Base-by-base conservation (phyloP, 2,113 vertebrate species). In the Erythrolamprus reginae region DNA sequence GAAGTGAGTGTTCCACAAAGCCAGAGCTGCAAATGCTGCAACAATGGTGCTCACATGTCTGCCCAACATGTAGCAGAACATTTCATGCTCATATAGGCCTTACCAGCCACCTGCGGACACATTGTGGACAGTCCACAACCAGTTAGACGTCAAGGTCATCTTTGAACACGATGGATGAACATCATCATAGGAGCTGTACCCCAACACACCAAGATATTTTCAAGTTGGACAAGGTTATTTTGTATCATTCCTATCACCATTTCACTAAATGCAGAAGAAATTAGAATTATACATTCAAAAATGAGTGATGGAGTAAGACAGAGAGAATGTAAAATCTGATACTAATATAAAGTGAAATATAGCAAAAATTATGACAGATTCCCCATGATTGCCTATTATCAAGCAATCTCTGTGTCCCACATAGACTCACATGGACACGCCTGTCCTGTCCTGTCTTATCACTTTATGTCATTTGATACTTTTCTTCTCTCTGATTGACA, bases 401-500 rank as follows among this genome's bases (percentile, higher is more conserved):
- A 86, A 0, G 10, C 38, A 0, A 33, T 83, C 48, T 21, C 33
- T 77, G 33, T 65, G 17, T 0, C 33, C 56, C 55, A 50, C 19
- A 42, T 13, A 58, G 38, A 58, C 47, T 38, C 56, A 77, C 15
- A 77, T 38, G 33, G n/a, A 38, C 6, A 38, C 17, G 33, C 65
- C 65, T 77, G 1, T 38, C 65, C 33, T 77, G 6, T 77, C 65
- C 65, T 38, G 33, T 38, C 33, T 17, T 70, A 70, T 70, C n/a
- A 38, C 65, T 55, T 88, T 58, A 38, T 58, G 47, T 65, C 51
- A 38, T n/a, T 65, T 90, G 91, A 77, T 86, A 47, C 91, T 94
- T 88, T 84, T 70, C 92, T 77, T 93, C 90, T 51, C 51, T 50
- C 84, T 91, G 88, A 89, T 93, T 94, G 77, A 55, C 86, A 94